phyloP scores from a whole-genome alignment of 1,140 invertebrate species.

The Phymastichus coffea region DNA sequence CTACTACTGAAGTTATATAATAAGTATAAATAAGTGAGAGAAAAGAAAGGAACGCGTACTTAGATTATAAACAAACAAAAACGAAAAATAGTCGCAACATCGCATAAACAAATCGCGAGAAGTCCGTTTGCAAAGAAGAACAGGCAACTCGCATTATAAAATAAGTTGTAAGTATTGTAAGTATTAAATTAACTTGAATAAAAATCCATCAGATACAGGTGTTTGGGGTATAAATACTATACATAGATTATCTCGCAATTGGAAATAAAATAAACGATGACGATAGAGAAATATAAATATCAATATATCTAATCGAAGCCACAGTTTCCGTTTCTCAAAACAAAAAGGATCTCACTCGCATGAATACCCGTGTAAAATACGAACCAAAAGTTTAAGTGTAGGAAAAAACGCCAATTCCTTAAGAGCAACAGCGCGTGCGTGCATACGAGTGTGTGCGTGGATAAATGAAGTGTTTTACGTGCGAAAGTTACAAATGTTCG shows the following conservation, averaged over 20 bases:
- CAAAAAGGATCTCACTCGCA: neutral
- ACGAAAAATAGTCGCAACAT: neutral
- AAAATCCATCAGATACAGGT: no score
- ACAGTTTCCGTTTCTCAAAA: no score
- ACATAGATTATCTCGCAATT: no score
- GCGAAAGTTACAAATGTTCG: no score
- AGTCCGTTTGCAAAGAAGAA: neutral
- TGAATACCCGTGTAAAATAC: neutral
- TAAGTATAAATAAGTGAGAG: neutral
- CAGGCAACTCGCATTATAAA: neutral
- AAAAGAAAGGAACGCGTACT: neutral
- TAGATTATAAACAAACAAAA: neutral
- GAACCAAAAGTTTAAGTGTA: neutral
- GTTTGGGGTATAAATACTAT: no score
- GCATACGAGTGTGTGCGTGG: neutral
- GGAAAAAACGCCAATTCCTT: neutral
- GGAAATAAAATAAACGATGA: no score
- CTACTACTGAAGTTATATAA: no score
- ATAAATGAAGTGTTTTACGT: neutral
- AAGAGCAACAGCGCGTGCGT: neutral
- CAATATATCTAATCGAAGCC: no score
- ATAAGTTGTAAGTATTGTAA: slow-evolving; percentile 21
- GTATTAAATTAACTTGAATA: no score
- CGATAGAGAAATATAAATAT: no score
- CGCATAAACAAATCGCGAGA: no score